phyloP scores from a whole-genome alignment of 2,888 invertebrate genomes.

The Stegophylla sp. region DNA sequence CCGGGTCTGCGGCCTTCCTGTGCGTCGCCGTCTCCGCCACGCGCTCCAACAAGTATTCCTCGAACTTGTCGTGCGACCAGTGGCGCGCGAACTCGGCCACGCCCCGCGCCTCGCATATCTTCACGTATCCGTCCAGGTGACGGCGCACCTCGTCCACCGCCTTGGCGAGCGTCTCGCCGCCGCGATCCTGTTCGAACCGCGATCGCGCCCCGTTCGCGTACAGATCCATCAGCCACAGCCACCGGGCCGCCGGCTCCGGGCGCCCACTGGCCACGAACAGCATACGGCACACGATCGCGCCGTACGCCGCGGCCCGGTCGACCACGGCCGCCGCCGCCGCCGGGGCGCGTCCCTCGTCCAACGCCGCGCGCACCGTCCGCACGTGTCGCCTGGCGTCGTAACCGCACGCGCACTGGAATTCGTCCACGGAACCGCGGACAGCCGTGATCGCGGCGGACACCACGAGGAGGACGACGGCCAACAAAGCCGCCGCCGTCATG shows the following conservation, averaged over 20 bases:
- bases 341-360: neutral
- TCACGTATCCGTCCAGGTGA: neutral
- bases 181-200: no score
- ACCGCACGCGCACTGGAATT: slow-evolving; percentile 49
- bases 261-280: slow-evolving; percentile 19
- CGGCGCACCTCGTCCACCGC: neutral
- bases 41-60: slow-evolving; percentile 35
- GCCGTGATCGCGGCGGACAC: neutral
- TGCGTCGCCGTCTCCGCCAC: neutral
- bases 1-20: neutral
- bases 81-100: neutral
- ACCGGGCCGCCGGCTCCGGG: slow-evolving; percentile 30
- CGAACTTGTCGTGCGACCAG: neutral
- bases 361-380: neutral
- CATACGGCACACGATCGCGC: slow-evolving; percentile 14
- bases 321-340: neutral
- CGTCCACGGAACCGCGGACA: slow-evolving; percentile 15
- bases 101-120: neutral
- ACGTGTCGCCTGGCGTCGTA: neutral
- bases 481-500: neutral
- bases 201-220: slow-evolving; percentile 6
- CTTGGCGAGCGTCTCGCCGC: neutral
- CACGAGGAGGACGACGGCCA: neutral
- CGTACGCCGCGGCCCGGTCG: slow-evolving; percentile 19
- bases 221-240: slow-evolving; percentile 49